Conservation (phyloP, 2,797 vertebrate genomes). For the Brachyrhaphis roseni region DNA sequence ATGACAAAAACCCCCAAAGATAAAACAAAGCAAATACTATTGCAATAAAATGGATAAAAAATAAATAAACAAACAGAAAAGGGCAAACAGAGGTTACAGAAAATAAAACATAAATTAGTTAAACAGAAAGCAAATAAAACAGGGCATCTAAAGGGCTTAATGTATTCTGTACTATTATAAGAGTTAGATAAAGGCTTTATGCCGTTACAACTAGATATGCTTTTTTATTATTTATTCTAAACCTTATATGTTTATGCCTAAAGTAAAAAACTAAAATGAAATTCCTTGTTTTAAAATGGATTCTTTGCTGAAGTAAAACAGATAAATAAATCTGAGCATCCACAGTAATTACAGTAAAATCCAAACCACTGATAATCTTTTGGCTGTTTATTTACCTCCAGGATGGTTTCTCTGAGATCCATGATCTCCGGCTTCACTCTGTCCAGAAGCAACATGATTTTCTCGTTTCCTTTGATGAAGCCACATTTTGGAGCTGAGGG, state of each 20-base stretch:
- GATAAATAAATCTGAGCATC: not conserved
- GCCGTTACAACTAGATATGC: no score
- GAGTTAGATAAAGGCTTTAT: not conserved
- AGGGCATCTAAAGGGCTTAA: not conserved
- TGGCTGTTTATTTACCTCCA: constrained; percentile 77
- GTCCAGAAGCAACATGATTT: constrained; percentile 78
- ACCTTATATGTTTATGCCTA: not conserved
- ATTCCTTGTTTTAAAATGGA: not conserved
- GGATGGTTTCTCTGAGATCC: constrained; percentile 85
- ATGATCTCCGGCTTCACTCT: constrained; percentile 88
- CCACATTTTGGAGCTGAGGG: constrained; percentile 87
- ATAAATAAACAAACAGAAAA: not conserved
- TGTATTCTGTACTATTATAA: not conserved
- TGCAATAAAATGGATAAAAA: not conserved
- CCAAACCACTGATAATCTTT: not conserved
- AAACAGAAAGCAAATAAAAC: not conserved
- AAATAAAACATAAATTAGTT: not conserved
- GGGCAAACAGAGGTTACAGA: no score
- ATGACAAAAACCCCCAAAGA: not conserved
- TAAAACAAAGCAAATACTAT: not conserved
- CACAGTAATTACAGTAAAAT: not conserved
- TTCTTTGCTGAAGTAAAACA: not conserved
- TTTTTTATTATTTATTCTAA: not conserved
- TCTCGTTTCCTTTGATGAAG: constrained; percentile 87
- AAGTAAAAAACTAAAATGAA: not conserved